Evolutionary conservation across 2,797 vertebrate genomes (phyloP), one percentile per base, ranked within the genome.

Genomic region (Petrocephalus schoutedeni): DNA sequence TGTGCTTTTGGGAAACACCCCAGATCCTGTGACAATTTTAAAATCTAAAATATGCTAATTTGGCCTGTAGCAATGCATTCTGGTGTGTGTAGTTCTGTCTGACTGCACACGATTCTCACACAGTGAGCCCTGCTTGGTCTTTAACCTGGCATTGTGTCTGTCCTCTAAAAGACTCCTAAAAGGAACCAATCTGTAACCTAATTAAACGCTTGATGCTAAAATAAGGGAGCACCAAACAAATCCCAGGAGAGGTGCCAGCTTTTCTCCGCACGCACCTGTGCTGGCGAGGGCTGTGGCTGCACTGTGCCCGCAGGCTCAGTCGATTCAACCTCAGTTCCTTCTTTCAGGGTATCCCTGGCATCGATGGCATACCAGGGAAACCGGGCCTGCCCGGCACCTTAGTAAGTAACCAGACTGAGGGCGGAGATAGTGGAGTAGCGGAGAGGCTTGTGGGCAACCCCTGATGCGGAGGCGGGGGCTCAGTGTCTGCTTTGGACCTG

Each of bases 301-400:
- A 91, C 90, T 90, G 91, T 89, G 88, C 91, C 89, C 36, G 88
- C 88, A 84, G 89, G 88, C 88, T 92, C 94, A 91, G 93, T 89
- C 91, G 93, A 94, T 95, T 96, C 94, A 96, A 96, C 95, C 94
- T 95, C 94, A 96, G 95, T 95, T 96, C 95, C 95, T 96, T 92
- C 93, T 95, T 95, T 93, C 96, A 99, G 98, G 98, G 98, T 94
- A 93, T 97, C 92, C 97, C 98, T 90, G 98, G 98, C 93, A 97
- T 96, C 92, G 97, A 98, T 56, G 98, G 98, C 91, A 90, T 97
- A 94, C 97, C 97, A 3, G 98, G 98, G 91, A 94, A 97, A 92
- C 97, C 97, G 0, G 97, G 97, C 92, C 95, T 95, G 0, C 96
- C 97, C 4, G 97, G 94, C 88, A 92, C 95, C 88, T 91, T 93